A percentile compares a stretch with the other conserved stretches of the same genome.
phyloP scores from a whole-genome alignment of 2,888 invertebrate species.

The Dolichomitus sp. region DNA sequence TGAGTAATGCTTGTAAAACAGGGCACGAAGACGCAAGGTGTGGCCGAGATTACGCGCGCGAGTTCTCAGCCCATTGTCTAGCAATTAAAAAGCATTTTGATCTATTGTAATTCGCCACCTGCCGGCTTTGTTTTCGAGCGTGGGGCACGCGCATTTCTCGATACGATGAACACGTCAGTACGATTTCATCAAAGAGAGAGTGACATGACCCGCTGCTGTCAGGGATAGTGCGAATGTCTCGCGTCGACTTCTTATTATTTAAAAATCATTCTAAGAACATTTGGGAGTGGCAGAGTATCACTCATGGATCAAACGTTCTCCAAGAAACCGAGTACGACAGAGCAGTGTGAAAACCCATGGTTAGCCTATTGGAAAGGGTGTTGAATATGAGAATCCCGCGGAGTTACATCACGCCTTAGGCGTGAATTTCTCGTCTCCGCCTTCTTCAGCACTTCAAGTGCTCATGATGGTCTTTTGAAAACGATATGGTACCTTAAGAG shows the following conservation, averaged over 20 bases:
- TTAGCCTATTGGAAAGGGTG: slow-evolving; percentile 45
- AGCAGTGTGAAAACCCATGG: slow-evolving; percentile 54
- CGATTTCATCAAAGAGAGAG: slow-evolving; percentile 47
- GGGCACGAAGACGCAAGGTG: slow-evolving; percentile 80
- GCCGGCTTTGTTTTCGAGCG: slow-evolving; percentile 79
- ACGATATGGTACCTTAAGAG: neutral
- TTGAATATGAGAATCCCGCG: slow-evolving; percentile 40
- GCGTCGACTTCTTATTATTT: slow-evolving; percentile 40
- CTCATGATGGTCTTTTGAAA: slow-evolving; percentile 20
- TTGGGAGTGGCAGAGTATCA: slow-evolving; percentile 42
- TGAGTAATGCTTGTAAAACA: slow-evolving; percentile 75
- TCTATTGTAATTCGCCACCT: slow-evolving; percentile 81
- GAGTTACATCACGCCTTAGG: slow-evolving; percentile 59
- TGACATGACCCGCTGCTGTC: slow-evolving; percentile 54
- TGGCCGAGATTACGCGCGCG: slow-evolving; percentile 74
- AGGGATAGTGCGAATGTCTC: slow-evolving; percentile 59
- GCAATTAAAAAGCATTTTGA: slow-evolving; percentile 84
- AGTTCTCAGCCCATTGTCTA: slow-evolving; percentile 77
- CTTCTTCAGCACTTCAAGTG: slow-evolving; percentile 7
- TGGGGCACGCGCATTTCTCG: slow-evolving; percentile 79
- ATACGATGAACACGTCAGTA: slow-evolving; percentile 80
- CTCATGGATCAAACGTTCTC: slow-evolving; percentile 46
- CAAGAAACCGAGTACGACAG: slow-evolving; percentile 58
- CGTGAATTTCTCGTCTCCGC: slow-evolving; percentile 52
- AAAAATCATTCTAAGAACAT: slow-evolving; percentile 27